Evolutionary conservation across 2,113 vertebrate genomes (phyloP), one percentile per base, ranked within the genome.

Genomic region (Gallinago jamesoni): DNA sequence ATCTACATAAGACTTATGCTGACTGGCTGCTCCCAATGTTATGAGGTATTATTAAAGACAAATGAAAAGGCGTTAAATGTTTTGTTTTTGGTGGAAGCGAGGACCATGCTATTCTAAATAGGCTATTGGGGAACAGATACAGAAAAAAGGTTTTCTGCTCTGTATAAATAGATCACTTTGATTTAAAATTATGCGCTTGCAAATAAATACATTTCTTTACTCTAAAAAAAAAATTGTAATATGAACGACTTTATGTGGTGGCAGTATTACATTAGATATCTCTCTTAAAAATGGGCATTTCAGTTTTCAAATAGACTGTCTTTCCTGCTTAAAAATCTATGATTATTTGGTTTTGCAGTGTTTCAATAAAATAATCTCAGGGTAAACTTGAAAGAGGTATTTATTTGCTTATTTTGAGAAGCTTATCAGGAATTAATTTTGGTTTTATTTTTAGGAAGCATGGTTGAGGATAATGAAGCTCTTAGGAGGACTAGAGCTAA

Each of bases 401-500:
- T 67, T 89, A 22, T 8, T 41, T 81, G 12, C n/a, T 87, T 86
- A 10, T 50, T 85, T 96, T 86, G 23, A 84, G 64, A 81, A 84
- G 6, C 22, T 33, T 68, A 25, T 63, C 16, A 56, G 57, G 39
- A 81, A 64, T 62, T 5, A 43, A 53, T 90, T 86, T 78, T 89
- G 10, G 2, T 19, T 66, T 92, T 90, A 78, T 35, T 89, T 97
- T 97, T 90, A 98, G 99, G 98, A 96, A 59, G 63, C 77, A n/a
- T 90, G 84, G 94, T 95, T 94, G 97, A 98, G 56, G 97, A 98
- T 80, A 62, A 95, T 70, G 96, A 98, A 94, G 97, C 97, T 17
- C 89, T 98, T 62, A 88, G 97, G 70, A 97, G 97, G 43, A 94
- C 98, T 33, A 98, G 97, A 20, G 91, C 98, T 53, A 96, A 94